A percentile compares a stretch with the other conserved stretches of the same genome.
Evolutionary conservation across 2,113 vertebrate species (phyloP).

Genomic region (Pseudopipra pipra): DNA sequence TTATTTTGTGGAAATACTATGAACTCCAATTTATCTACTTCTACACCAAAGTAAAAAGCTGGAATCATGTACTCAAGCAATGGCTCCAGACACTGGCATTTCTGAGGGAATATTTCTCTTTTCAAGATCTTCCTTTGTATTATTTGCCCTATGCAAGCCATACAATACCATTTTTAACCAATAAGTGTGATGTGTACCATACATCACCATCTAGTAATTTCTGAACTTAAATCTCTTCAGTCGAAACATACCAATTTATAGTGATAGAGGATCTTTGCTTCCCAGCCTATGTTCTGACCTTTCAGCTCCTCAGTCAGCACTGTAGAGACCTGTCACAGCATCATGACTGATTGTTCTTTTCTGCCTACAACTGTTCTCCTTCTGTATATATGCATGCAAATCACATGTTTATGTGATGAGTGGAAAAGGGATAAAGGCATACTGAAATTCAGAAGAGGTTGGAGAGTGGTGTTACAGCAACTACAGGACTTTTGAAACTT

Average conservation of each 20-base stretch:
- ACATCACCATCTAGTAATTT: background rate
- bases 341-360: background rate
- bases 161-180: background rate
- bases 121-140: background rate
- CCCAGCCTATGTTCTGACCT: background rate
- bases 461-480: background rate
- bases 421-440: background rate
- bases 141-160: background rate
- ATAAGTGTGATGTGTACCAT: background rate
- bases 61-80: background rate
- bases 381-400: background rate
- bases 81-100: background rate
- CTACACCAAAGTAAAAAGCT: background rate
- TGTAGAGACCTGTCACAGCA: background rate
- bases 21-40: background rate
- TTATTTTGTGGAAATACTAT: background rate
- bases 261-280: background rate
- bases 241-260: background rate
- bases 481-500: background rate
- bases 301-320: background rate
- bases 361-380: background rate
- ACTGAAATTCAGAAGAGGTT: background rate
- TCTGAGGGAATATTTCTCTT: background rate
- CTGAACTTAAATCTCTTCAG: background rate
- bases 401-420: background rate